Evolutionary conservation across 2,113 vertebrate genomes (phyloP), one percentile per base, ranked within the genome.

Genomic region (Bubo bubo): DNA sequence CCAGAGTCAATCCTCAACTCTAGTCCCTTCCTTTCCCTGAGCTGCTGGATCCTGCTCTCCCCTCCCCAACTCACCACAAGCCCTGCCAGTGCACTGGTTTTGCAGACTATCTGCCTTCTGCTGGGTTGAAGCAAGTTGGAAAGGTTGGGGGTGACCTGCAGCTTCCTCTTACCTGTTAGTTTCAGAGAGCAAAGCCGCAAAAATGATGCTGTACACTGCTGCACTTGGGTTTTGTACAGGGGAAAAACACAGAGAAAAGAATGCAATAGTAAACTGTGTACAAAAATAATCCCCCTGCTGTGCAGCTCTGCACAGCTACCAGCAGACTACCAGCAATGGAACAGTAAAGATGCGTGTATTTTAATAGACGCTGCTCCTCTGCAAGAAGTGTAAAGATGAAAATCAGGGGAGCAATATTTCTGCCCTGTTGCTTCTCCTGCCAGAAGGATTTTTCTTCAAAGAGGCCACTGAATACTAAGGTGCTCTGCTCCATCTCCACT

Each of bases 21-120:
- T 1, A 7, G 6, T 6, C 2, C 32, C 8, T 17, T 59, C 19
- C n/a, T 49, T 27, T 37, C n/a, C 27, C 50, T 35, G 45, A 45
- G 26, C 20, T 45, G 41, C 12, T 6, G 4, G 17, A 64, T 50
- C 49, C 62, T 27, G 35, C 32, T 67, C 32, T 50, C 76, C 35
- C 32, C 23, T 82, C 37, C 26, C 63, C 1, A 1, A 34, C 12
- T 7, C 27, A 53, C 3, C 17, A 55, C 6, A 39, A 4, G 4
- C 3, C 12, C 10, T 5, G 1, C 10, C 34, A 58, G 26, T 3
- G 18, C 27, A 53, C 20, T 0, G 0, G 3, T 47, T 72, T 56
- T 43, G 16, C 39, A 79, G 12, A 37, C 13, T 21, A 4, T 2
- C 27, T 73, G 43, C 59, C 37, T 84, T 62, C 59, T 53, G 62